Base-by-base conservation (phyloP, 2,797 vertebrate species). In the Bufotes viridis region DNA sequence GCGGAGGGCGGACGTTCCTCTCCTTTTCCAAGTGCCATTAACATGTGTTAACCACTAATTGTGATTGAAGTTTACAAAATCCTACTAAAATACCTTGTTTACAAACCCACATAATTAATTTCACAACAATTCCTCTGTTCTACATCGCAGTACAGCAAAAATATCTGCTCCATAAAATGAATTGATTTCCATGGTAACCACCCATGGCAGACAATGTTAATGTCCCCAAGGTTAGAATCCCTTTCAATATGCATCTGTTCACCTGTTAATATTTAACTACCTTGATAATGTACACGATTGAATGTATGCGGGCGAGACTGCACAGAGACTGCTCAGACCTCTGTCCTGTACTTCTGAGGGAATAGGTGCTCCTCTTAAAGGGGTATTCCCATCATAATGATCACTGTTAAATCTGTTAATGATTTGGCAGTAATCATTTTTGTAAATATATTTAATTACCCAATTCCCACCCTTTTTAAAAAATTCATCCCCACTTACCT, bases 261-360 rank as follows among this genome's bases (percentile, higher is more conserved):
- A 67, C 81, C 74, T 79, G 63, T 88, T 88, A 88, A 88, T 88
- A 42, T 72, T 83, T 88, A 51, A 88, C 81, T n/a, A 49, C 81
- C 29, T 22, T 70, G 74, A 70, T 78, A 26, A n/a, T n/a, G n/a
- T 11, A 82, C 63, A 61, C 13, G 1, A 83, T 78, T 78, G 18
- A 29, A 53, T 69, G 34, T 53, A 78, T 5, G n/a, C 8, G 15
- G 18, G 7, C 69, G 34, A 67, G 5, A 24, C 24, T 13, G 13
- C 26, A 57, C 42, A 20, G 22, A 0, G 49, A 13, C 72, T 13
- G 58, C 79, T 49, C 20, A 13, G 15, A 72, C 17, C 69, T 13
- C 34, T 0, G 10, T 22, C 69, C 15, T 70, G 69, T 7, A 70
- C 22, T 13, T 12, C 42, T 42, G 4, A 14, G n/a, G 11, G 7